Percentiles rank a stretch among this genome's conserved stretches.
Evolutionary conservation across 2,113 vertebrate species (phyloP).

Genomic region (Phoenicopterus ruber): DNA sequence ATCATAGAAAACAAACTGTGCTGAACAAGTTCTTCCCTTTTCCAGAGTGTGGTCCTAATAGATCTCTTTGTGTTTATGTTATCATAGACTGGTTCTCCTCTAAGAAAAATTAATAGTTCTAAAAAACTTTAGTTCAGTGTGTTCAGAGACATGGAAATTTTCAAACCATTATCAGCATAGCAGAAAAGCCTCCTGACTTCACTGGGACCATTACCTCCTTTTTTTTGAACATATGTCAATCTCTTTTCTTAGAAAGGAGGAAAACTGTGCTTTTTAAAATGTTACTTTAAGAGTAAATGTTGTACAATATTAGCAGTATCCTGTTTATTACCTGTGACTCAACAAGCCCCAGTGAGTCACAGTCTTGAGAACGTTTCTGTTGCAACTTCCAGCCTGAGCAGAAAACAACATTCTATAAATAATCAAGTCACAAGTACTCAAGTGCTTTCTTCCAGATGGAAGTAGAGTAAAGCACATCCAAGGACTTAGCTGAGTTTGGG

Average conservation of each 20-base stretch:
- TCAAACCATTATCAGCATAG: background rate
- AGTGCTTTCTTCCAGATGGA: background rate
- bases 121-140: background rate
- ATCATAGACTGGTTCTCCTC: background rate
- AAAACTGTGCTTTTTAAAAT: background rate
- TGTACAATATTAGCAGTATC: background rate
- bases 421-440: background rate
- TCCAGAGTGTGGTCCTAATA: background rate
- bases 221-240: background rate
- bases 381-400: background rate
- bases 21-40: background rate
- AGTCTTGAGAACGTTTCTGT: background rate
- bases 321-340: constrained; percentile 34
- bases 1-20: background rate
- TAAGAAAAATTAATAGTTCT: background rate
- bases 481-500: background rate
- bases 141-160: background rate
- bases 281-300: background rate
- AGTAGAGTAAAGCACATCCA: background rate
- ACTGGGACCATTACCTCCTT: background rate
- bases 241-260: background rate
- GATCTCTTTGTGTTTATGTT: background rate
- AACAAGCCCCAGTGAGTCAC: background rate
- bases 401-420: constrained; percentile 31
- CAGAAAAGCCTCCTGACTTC: background rate